phyloP scores from a whole-genome alignment of 2,888 invertebrate species.

The Eupithecia inturbata region DNA sequence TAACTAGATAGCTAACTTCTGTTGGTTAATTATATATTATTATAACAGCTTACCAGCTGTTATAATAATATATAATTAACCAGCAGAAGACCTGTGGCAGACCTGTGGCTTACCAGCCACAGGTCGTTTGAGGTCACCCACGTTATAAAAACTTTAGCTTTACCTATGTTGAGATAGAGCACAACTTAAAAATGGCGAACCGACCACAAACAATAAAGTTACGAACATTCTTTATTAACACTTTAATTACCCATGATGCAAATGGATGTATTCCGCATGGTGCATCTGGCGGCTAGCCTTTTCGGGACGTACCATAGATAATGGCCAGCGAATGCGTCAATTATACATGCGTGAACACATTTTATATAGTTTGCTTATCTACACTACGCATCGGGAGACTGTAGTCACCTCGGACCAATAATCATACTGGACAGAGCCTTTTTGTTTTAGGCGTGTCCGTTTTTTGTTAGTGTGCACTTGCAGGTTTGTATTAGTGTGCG shows the following conservation, averaged over 20 bases:
- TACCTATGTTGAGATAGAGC: conserved; percentile 6
- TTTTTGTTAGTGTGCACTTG: too few species aligned
- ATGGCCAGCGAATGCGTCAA: background rate
- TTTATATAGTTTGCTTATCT: too few species aligned
- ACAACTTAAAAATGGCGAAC: background rate
- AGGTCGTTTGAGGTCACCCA: conserved; percentile 21
- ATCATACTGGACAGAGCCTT: too few species aligned
- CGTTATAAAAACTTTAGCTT: conserved; percentile 6
- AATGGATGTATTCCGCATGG: background rate
- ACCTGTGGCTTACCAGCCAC: too few species aligned
- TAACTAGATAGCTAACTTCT: conserved; percentile 56
- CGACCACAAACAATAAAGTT: background rate
- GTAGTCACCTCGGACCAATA: too few species aligned
- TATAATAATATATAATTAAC: too few species aligned
- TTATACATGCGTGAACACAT: too few species aligned
- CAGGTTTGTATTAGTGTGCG: too few species aligned
- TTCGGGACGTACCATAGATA: background rate
- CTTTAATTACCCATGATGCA: background rate
- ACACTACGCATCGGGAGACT: background rate
- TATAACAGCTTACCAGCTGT: conserved; percentile 29
- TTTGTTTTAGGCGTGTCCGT: too few species aligned
- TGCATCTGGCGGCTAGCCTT: too few species aligned
- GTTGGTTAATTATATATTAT: conserved; percentile 41
- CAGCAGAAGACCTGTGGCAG: too few species aligned
- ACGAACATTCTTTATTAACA: background rate